Percentiles rank a stretch among this genome's conserved stretches.
Conservation (phyloP, 1,140 invertebrate species). For the Meteorus sp. region DNA sequence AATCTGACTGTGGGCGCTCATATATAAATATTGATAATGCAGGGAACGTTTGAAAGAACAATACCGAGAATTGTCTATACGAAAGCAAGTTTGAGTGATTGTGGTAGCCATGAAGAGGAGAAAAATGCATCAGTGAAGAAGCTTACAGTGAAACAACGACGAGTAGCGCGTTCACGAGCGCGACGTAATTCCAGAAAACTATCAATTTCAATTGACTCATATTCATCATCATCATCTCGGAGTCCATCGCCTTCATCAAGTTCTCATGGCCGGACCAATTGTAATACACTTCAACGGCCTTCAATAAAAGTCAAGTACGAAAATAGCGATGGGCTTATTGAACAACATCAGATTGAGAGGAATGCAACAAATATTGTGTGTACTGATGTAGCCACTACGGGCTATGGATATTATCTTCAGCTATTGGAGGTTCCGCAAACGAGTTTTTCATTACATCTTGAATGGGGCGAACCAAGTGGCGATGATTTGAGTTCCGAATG, state of each 20-base stretch:
- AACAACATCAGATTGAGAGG: neutral
- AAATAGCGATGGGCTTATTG: neutral
- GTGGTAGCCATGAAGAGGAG: conserved; percentile 23
- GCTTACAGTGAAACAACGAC: conserved; percentile 32
- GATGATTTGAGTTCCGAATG: conserved; percentile 88
- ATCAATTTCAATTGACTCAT: conserved; percentile 33
- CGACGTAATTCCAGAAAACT: conserved; percentile 43
- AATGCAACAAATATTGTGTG: conserved; percentile 41
- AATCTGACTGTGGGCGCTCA: neutral
- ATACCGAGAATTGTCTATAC: conserved; percentile 49
- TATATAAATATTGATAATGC: conserved; percentile 35
- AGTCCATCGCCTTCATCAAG: conserved; percentile 41
- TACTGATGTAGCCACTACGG: conserved; percentile 46
- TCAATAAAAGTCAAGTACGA: conserved; percentile 3
- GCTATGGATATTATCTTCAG: conserved; percentile 79
- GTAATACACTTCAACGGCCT: neutral
- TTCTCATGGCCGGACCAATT: conserved; percentile 3
- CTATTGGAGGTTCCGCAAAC: conserved; percentile 71
- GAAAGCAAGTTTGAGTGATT: conserved; percentile 41
- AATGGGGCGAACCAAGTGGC: conserved; percentile 82
- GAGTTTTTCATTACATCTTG: conserved; percentile 57
- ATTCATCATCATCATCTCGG: conserved; percentile 46
- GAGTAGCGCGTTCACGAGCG: conserved; percentile 38
- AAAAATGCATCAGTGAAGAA: conserved; percentile 32
- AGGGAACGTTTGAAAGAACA: conserved; percentile 40